These are phyloP conservation scores for Vidua chalybeata DNA, from an alignment of 2,113 vertebrate species.

Conservation along the genomic window DNA sequence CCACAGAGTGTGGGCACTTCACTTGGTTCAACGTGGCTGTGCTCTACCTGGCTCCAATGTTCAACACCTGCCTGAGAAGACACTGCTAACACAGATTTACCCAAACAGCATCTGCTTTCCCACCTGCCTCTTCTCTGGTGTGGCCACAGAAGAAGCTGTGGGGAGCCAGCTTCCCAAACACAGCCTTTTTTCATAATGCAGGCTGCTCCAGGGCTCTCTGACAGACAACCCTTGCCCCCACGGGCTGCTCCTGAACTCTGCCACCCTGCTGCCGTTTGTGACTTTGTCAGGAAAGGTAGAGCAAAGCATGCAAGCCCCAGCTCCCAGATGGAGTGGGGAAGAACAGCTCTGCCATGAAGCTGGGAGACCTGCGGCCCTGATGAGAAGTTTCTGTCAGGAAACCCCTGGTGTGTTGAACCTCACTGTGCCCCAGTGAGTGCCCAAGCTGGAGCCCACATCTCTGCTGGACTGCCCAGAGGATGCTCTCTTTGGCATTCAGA, in stretches of 20 bases:
- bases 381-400: background rate
- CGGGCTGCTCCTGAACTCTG: background rate
- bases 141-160: background rate
- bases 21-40: background rate
- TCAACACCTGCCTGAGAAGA: background rate
- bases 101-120: background rate
- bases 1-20: background rate
- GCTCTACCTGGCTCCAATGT: rapidly evolving
- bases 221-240: background rate
- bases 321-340: rapidly evolving
- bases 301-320: rapidly evolving
- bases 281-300: background rate
- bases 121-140: background rate
- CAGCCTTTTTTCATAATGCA: background rate
- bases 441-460: background rate
- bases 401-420: background rate
- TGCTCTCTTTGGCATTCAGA: rapidly evolving
- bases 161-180: background rate
- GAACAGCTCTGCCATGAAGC: background rate
- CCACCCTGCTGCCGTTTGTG: rapidly evolving
- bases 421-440: rapidly evolving
- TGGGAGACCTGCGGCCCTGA: background rate
- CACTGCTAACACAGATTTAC: background rate
- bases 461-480: background rate
- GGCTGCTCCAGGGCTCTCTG: background rate